Evolutionary conservation across 2,797 vertebrate species (phyloP).

Genomic region (Enteromius fasciolatus): DNA sequence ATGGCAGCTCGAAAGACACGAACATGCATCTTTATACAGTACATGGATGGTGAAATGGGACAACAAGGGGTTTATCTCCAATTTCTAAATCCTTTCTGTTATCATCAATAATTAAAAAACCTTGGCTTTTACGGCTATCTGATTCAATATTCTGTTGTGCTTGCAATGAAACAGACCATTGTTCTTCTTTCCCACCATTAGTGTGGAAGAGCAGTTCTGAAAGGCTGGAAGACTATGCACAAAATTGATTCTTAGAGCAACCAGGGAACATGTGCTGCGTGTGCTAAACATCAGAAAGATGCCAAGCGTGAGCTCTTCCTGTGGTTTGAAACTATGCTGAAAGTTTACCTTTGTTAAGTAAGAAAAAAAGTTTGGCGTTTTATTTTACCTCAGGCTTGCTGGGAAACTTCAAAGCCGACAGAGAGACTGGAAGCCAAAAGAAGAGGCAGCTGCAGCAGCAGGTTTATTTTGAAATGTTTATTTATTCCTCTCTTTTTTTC

Average conservation of each 20-base stretch:
- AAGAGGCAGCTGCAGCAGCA: constrained; percentile 61
- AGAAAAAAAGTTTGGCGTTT: constrained; percentile 57
- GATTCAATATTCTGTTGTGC: constrained; percentile 49
- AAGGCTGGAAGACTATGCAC: constrained; percentile 2
- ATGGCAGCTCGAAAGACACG: neutral
- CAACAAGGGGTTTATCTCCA: constrained; percentile 36
- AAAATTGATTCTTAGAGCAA: constrained; percentile 38
- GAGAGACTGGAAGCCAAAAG: constrained; percentile 70
- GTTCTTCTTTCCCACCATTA: constrained; percentile 62
- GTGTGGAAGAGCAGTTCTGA: constrained; percentile 60
- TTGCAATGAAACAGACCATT: constrained; percentile 36
- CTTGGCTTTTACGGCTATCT: constrained; percentile 71
- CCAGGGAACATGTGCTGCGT: constrained; percentile 63
- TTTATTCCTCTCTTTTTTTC: constrained; percentile 53
- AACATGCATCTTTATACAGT: neutral
- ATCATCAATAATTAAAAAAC: constrained; percentile 74
- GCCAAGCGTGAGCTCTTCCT: constrained; percentile 66
- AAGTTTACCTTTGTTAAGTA: constrained; percentile 67
- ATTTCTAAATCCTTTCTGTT: constrained; percentile 58
- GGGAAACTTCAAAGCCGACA: constrained; percentile 72
- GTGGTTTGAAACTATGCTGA: constrained; percentile 70
- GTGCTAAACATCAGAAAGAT: constrained; percentile 65
- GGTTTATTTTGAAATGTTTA: constrained; percentile 31
- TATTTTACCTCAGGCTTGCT: constrained; percentile 73
- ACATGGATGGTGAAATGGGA: neutral